phyloP scores from a whole-genome alignment of 1,140 invertebrate species.

The Drosophila asahinai region DNA sequence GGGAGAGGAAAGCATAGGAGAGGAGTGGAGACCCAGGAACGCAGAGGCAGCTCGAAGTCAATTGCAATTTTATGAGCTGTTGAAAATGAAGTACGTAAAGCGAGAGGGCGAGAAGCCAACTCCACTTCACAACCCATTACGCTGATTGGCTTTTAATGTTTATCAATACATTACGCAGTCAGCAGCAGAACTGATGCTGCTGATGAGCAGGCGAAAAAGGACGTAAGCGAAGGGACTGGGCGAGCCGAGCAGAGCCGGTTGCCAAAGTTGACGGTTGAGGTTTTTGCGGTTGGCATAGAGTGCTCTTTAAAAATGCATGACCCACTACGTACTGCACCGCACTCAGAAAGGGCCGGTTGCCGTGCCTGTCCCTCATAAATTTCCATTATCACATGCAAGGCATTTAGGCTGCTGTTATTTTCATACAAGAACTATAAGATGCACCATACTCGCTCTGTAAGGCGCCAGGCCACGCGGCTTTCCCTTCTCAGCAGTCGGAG shows the following conservation, averaged over 20 bases:
- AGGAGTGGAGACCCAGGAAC: not conserved
- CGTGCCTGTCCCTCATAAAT: constrained; percentile 71
- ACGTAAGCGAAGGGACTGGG: not conserved
- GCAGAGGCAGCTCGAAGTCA: constrained; percentile 64
- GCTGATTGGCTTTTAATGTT: constrained; percentile 82
- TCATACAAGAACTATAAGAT: constrained; percentile 78
- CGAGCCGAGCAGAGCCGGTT: constrained; percentile 4
- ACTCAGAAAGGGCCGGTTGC: constrained; percentile 6
- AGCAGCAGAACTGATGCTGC: constrained; percentile 18
- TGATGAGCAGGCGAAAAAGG: constrained; percentile 24
- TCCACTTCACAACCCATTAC: constrained; percentile 79
- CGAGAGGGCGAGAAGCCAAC: constrained; percentile 33
- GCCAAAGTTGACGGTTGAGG: constrained; percentile 32
- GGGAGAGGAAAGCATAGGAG: constrained; percentile 13
- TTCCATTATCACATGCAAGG: constrained; percentile 78
- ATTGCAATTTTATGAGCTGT: constrained; percentile 82
- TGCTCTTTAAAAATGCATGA: constrained; percentile 67
- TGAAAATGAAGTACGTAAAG: constrained; percentile 71
- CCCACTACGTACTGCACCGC: constrained; percentile 16
- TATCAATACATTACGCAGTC: constrained; percentile 77
- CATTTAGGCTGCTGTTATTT: constrained; percentile 79
- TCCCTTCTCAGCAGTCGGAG: constrained; percentile 5
- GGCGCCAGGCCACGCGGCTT: constrained; percentile 6
- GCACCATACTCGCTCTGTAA: constrained; percentile 42
- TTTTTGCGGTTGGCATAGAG: constrained; percentile 37